Evolutionary conservation across 2,888 invertebrate genomes (phyloP), one percentile per base, ranked within the genome.

Genomic region (Drosophila nr. perissopoda): DNA sequence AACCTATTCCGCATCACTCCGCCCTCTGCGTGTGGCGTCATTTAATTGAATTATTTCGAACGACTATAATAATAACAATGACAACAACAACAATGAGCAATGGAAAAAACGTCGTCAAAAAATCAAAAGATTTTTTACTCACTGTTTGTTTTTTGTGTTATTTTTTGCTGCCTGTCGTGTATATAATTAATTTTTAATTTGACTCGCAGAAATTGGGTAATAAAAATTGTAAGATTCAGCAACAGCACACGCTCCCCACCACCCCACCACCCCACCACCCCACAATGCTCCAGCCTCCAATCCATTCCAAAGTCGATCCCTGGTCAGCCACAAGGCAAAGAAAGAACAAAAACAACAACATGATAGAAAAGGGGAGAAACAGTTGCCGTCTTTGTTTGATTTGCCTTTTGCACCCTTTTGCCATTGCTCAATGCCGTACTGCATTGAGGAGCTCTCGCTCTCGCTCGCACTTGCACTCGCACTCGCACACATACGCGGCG

Each of bases 1-100:
- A 67, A 70, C 61, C 76, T 67, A 64, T 64, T 67, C 70, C 64
- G 61, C 66, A 57, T 53, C 56, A 54, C 65, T 68, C 66, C 74
- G 74, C 74, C 70, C 78, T 40, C 64, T 75, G 65, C 69, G 84
- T 76, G 81, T 80, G 83, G 83, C 86, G 86, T 87, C 83, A 87
- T 83, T 87, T 85, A 85, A 85, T 85, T 87, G 85, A 85, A 85
- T 85, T 87, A 85, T 85, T 85, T 85, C 80, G 87, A 85, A 84
- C 79, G 80, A 70, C 78, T 76, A 77, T 75, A 79, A 79, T 66
- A 79, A 76, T 69, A 79, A 79, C 51, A 69, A 69, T 69, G 59
- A 60, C 70, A 59, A 63, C 64, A 73, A 40, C 42, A 63, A 48
- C 60, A 56, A 56, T 36, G 34, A 33, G 36, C 61, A 74, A 62